Percentiles rank a stretch among this genome's conserved stretches.
These are phyloP conservation scores for Myiotriccus ornatus DNA, from an alignment of 2,797 vertebrate genomes.

Conservation along the genomic window DNA sequence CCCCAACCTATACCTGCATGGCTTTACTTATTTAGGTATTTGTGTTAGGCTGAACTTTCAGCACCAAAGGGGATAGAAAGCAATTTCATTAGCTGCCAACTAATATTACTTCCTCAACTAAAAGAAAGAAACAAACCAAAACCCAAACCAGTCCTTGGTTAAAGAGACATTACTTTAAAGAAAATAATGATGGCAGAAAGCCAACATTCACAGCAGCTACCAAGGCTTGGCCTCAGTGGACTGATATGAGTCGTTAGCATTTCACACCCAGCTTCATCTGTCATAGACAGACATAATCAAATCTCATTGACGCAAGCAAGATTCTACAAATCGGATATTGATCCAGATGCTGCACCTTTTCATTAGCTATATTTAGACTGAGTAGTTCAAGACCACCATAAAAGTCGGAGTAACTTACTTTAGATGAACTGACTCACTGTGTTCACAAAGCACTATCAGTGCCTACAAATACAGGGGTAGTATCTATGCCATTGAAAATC, in stretches of 20 bases:
- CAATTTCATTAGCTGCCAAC: background rate
- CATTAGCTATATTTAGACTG: background rate
- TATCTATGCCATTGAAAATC: background rate
- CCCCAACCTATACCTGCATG: fast-evolving
- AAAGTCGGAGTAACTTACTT: background rate
- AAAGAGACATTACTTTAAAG: background rate
- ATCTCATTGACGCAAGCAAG: background rate
- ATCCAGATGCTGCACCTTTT: background rate
- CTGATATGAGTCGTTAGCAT: fast-evolving
- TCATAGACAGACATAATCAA: background rate
- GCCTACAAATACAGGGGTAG: background rate
- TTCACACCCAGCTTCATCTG: background rate
- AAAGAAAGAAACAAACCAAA: background rate
- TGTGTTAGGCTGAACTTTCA: background rate
- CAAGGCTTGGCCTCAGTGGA: background rate
- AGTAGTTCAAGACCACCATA: background rate
- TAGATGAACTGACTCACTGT: background rate
- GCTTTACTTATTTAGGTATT: background rate
- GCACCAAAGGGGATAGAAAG: background rate
- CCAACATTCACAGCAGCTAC: background rate
- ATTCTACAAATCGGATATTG: background rate
- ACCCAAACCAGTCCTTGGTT: background rate
- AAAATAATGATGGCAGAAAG: background rate
- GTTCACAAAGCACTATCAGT: background rate
- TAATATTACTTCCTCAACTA: background rate